Evolutionary conservation across 2,888 invertebrate species (phyloP), one percentile per base, ranked within the genome.

Genomic region (Archips crataeganus): DNA sequence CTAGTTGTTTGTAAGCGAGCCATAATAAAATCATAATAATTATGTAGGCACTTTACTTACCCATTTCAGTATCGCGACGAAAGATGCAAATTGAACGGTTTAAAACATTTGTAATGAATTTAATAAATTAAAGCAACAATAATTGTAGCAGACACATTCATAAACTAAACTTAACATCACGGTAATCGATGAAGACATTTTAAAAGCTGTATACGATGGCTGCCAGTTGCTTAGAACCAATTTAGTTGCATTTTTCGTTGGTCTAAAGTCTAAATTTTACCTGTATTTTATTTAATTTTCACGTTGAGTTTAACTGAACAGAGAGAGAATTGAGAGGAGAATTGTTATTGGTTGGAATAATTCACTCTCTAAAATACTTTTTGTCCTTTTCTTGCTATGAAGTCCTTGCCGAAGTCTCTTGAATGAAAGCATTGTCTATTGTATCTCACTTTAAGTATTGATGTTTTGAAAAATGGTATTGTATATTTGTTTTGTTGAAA

Each of bases 261-360:
- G 34, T 63, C 51, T 47, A 10, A 54, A 6, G 34, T 63, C 51
- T 47, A 10, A 54, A 6, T 51, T n/a, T 32, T 23, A 11, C 5
- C 47, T 59, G 4, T 15, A 11, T 65, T n/a, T 57, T 69, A 63
- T 76, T 0, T 23, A 23, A n/a, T n/a, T 23, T 36, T 75, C 63
- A 59, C 64, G 6, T 39, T 39, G 4, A 39, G 39, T 39, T 39
- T 39, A 3, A 39, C 39, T 39, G 4, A 39, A 39, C 4, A n/a
- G n/a, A n/a, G n/a, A n/a, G n/a, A n/a, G n/a, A n/a, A 39, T 69
- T 23, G 54, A 9, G 77, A 74, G 71, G 75, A 80, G 85, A 74
- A 74, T 74, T 74, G 85, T 87, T 82, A 79, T 82, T 80, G 86
- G 88, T 88, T 88, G 88, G 88, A 84, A 79, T 84, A 76, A 86